Base-by-base conservation (phyloP, 2,113 vertebrate genomes). In the Buteo buteo region DNA sequence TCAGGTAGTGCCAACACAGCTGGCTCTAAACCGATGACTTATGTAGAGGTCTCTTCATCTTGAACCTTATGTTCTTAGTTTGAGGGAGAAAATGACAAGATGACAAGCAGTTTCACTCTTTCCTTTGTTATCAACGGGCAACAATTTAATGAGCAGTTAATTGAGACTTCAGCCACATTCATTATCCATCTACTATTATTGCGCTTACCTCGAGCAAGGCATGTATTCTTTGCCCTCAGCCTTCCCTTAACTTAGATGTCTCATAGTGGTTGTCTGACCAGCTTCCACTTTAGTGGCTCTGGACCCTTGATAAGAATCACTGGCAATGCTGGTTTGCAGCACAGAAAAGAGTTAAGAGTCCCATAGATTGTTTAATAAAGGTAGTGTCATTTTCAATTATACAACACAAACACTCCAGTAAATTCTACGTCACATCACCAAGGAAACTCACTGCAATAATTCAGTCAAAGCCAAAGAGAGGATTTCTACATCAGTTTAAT, bases 391-490 rank as follows among this genome's bases (percentile, higher is more conserved):
- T 94, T 96, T 94, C 95, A 96, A 86, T 96, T 94, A 89, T 84
- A 96, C 61, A 92, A 32, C 95, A 96, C 72, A 95, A 96, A 94
- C 95, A 96, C 86, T 95, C 73, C 69, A 86, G 80, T 96, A 96
- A 97, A 97, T 93, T 94, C 91, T 92, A 83, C 21, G 10, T 96
- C 96, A 92, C 83, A 54, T 96, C 96, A 96, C 96, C 96, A 96
- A 96, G 96, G 96, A 96, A 97, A 96, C 95, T 81, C 90, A 72
- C 80, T 69, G 91, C 88, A 95, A 96, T 97, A 94, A 95, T 90
- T 96, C 95, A 92, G 90, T 93, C 92, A 94, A 94, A 96, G 94
- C 64, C 5, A 88, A 94, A 88, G 79, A 90, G 65, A 91, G 57
- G 72, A 94, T 96, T 97, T 96, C 94, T 96, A 72, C 59, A 90